Base-by-base conservation (phyloP, 2,888 invertebrate species). In the Patella caerulea region DNA sequence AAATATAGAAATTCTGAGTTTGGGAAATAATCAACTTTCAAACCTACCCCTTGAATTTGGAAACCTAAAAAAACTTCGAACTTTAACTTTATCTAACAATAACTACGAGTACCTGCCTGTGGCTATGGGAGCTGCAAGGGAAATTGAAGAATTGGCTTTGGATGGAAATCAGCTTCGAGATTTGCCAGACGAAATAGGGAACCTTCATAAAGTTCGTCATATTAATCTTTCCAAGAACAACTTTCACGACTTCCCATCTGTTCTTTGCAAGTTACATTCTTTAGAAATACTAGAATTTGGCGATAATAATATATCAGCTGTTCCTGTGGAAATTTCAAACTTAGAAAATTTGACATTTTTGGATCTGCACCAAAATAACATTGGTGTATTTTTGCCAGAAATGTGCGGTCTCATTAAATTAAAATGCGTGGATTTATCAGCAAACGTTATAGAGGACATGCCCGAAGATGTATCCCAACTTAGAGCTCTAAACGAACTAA, bases 381-480 rank as follows among this genome's bases (percentile, higher is more conserved):
- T 90, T 2, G 79, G 83, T n/a, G 72, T 72, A 9, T 87, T 90
- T 71, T 80, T 86, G 9, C 56, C 79, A 2, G 87, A 87, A 59
- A 71, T 90, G n/a, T 87, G 89, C 77, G 65, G 74, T 3, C 77
- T 90, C 12, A 53, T 71, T 11, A 76, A 82, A 29, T 78, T 90
- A 24, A 82, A 86, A 54, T 78, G 83, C 70, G 65, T 89, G 7
- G 87, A 90, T 75, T 72, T 90, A 45, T 83, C 89, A 7, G 79
- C 83, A 73, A 90, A 90, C 78, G 53, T 74, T 9, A 34, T 90
- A 5, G 83, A 82, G 15, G 86, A 87, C 15, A 79, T 88, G 29
- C 88, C 89, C 2, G 87, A 87, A 70, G 97, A 97, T 12, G 96
- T 98, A 94, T 97, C 97, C 83, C 95, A 96, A 86, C 93, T 98